phyloP scores from a whole-genome alignment of 2,113 vertebrate species.

The Callaeas wilsoni region DNA sequence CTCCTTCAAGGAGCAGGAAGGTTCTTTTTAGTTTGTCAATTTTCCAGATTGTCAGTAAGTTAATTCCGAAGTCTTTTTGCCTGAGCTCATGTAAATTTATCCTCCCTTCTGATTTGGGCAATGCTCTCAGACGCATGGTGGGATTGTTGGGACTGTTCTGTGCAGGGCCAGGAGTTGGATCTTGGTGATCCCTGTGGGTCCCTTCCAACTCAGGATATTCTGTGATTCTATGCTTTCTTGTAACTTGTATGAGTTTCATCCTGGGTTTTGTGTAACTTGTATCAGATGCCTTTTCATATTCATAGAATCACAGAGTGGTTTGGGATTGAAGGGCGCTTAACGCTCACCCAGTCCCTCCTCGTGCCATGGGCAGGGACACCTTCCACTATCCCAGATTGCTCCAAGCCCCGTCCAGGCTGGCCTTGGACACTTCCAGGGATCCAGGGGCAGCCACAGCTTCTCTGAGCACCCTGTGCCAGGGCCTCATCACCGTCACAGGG shows the following conservation, averaged over 20 bases:
- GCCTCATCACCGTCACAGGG: accelerated
- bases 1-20: neutral
- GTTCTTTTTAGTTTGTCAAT: neutral
- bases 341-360: accelerated
- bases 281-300: neutral
- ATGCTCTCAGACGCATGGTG: neutral
- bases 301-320: neutral
- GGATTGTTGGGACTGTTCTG: neutral
- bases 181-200: neutral
- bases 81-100: neutral
- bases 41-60: neutral
- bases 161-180: neutral
- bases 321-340: neutral
- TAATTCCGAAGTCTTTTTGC: neutral
- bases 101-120: neutral
- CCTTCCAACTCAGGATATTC: neutral
- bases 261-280: neutral
- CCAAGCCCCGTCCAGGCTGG: neutral
- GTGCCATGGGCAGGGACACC: neutral
- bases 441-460: neutral
- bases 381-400: neutral
- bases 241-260: neutral
- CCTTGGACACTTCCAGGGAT: neutral
- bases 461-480: neutral
- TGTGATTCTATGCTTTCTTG: neutral